Evolutionary conservation across 2,113 vertebrate species (phyloP).

Genomic region (Ariopsis seemanni): DNA sequence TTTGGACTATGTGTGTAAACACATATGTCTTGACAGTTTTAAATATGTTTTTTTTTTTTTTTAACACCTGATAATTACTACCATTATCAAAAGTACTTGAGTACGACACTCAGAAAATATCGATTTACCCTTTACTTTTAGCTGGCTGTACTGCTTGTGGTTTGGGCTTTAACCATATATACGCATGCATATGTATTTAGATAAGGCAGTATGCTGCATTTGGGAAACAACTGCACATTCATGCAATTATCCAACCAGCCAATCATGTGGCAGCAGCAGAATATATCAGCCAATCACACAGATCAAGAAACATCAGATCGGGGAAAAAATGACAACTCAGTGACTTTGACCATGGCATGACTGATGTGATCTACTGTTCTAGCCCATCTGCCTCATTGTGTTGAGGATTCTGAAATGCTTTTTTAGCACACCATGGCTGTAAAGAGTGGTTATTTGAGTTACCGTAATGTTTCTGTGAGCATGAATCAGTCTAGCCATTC

Average conservation of each 20-base stretch:
- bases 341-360: too few species aligned
- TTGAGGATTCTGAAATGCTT: not conserved
- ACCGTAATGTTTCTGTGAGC: not conserved
- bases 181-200: not conserved
- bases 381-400: not conserved
- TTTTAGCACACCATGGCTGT: not conserved
- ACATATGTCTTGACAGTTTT: not conserved
- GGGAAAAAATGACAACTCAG: too few species aligned
- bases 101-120: not conserved
- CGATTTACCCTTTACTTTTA: not conserved
- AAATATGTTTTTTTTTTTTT: not conserved
- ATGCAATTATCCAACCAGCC: not conserved
- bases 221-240: not conserved
- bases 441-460: not conserved
- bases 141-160: too few species aligned
- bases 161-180: not conserved
- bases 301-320: too few species aligned
- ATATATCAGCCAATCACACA: not conserved
- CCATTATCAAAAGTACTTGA: not conserved
- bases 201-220: not conserved
- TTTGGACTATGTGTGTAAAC: not conserved
- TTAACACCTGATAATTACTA: not conserved
- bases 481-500: not conserved
- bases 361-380: too few species aligned
- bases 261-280: not conserved